Evolutionary conservation across 2,113 vertebrate species (phyloP), one percentile per base, ranked within the genome.

Genomic region (Pachyramphus minor): DNA sequence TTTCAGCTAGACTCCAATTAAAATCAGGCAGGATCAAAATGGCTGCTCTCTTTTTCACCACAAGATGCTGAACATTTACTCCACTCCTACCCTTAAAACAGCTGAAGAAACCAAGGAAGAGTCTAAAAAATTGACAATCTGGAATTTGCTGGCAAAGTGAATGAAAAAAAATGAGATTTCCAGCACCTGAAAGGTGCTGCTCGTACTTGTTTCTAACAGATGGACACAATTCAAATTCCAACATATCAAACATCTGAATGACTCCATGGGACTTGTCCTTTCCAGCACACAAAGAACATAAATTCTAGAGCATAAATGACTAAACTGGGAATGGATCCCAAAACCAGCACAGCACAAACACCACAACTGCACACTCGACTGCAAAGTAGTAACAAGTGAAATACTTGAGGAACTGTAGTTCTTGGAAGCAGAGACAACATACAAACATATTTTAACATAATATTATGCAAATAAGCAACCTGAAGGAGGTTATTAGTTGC

Each of bases 221-320:
- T 12, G 21, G 37, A 81, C 5, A 58, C 28, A 77, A 66, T 30
- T 14, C 20, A 44, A 45, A 8, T 41, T 67, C 60, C 44, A 92
- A 11, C 7, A 25, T 0, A 58, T 14, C 63, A 41, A 74, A 71
- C 4, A 55, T 13, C 0, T 39, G 14, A 76, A 12, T 14, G 27
- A 92, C 30, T 79, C 60, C 62, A 6, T 1, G 3, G 19, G 39
- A 42, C n/a, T 19, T 30, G 13, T 73, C 33, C 58, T 47, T 75
- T 39, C 35, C 55, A 6, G 1, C 6, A 39, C 1, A 2, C 0
- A 0, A 87, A n/a, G 8, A 37, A 59, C 58, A 59, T 37, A 37
- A 35, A 59, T 25, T 37, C 58, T 25, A 28, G 33, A 50, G 27
- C 15, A 25, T 24, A 14, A 64, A 67, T 13, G 42, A 69, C 45